Evolutionary conservation across 37 sponge, comb jelly and placozoan species (phyloP).

Genomic region (Spongilla lacustris): DNA sequence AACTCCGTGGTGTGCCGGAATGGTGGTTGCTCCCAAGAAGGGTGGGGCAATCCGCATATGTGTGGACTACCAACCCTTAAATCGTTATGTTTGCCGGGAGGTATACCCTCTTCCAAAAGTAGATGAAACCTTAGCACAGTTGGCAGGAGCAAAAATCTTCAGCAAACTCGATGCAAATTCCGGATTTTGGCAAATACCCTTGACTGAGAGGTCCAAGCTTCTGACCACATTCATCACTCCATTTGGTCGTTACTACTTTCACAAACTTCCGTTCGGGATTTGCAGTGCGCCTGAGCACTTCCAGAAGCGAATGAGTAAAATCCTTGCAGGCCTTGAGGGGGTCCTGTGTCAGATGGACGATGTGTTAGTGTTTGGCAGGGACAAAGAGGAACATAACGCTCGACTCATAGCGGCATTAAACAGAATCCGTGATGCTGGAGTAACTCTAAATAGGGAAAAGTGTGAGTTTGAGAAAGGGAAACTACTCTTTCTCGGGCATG

Average conservation of each 20-base stretch:
- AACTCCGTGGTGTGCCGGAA: constrained; percentile 66
- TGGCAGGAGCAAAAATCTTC: constrained; percentile 56
- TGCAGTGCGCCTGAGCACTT: constrained; percentile 42
- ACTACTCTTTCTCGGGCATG: constrained; percentile 23
- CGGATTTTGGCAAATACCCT: no score
- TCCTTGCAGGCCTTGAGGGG: constrained; percentile 29
- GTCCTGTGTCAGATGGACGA: constrained; percentile 42
- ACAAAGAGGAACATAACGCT: constrained; percentile 18
- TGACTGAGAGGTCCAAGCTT: not conserved
- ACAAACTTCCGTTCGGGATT: constrained; percentile 11
- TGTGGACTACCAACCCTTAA: constrained; percentile 50
- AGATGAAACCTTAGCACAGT: constrained; percentile 57
- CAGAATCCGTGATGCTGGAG: constrained; percentile 8
- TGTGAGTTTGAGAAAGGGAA: constrained; percentile 10
- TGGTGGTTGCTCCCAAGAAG: constrained; percentile 53
- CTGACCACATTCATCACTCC: constrained; percentile 20
- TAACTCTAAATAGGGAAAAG: constrained; percentile 29
- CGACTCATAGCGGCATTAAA: constrained; percentile 19
- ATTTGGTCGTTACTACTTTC: not conserved
- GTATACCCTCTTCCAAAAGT: constrained; percentile 59
- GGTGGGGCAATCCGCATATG: constrained; percentile 45
- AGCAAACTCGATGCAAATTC: constrained; percentile 56
- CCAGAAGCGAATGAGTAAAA: constrained; percentile 36
- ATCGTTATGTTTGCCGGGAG: constrained; percentile 45
- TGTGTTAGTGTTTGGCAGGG: constrained; percentile 18